These are phyloP conservation scores for Galaxias olidus DNA, from an alignment of 2,797 vertebrate species.

Conservation along the genomic window DNA sequence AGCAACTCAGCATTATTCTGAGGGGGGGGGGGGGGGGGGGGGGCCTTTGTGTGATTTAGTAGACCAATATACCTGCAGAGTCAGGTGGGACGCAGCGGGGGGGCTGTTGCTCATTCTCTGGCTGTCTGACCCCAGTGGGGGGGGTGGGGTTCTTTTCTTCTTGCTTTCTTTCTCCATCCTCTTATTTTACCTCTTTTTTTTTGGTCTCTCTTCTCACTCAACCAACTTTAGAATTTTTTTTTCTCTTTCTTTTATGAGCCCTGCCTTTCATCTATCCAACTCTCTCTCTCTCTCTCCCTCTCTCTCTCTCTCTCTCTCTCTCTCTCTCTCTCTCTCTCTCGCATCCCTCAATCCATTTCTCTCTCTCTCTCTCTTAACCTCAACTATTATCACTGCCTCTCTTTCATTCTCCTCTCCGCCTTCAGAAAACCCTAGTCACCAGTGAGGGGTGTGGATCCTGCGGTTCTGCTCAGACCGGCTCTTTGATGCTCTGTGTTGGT, in stretches of 20 bases:
- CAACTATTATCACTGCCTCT: neutral
- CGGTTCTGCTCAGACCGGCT: neutral
- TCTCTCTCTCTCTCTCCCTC: neutral
- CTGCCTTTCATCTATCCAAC: neutral
- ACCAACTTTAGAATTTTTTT: too few relatives aligned
- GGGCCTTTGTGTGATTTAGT: constrained; percentile 1
- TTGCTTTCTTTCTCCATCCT: too few relatives aligned
- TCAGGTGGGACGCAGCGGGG: neutral
- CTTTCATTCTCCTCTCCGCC: neutral
- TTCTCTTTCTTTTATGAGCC: neutral
- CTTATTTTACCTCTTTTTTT: too few relatives aligned
- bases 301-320: neutral
- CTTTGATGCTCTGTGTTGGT: constrained; percentile 7
- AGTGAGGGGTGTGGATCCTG: neutral
- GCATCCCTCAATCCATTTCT: neutral
- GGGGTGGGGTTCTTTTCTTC: too few relatives aligned
- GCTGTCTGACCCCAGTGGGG: too few relatives aligned
- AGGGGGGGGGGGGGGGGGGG: neutral
- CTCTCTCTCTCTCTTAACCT: neutral
- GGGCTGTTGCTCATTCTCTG: too few relatives aligned
- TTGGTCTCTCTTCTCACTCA: too few relatives aligned
- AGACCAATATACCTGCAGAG: constrained; percentile 4
- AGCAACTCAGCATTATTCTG: constrained; percentile 1
- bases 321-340: neutral
- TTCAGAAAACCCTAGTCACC: neutral